Conservation (phyloP, 2,888 invertebrate species). For the Patella pellucida region DNA sequence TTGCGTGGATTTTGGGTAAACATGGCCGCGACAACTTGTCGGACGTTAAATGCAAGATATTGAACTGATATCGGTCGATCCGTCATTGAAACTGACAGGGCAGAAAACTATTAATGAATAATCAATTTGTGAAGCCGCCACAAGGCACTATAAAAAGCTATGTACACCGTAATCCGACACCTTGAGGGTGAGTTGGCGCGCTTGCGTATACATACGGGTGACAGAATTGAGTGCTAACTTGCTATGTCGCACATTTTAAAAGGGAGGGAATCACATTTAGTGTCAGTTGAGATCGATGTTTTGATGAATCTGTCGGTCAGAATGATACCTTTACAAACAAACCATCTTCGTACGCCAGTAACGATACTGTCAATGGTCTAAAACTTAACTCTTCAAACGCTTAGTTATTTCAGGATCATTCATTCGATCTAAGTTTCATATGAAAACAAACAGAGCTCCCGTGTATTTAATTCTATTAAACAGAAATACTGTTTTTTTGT, state of each 20-base stretch:
- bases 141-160: slow-evolving; percentile 1
- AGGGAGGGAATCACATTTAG: background rate
- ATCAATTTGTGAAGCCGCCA: slow-evolving; percentile 7
- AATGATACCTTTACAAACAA: background rate
- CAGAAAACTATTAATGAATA: slow-evolving; percentile 4
- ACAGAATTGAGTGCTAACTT: background rate
- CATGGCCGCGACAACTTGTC: slow-evolving; percentile 9
- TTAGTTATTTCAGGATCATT: no score
- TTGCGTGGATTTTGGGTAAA: slow-evolving; percentile 3
- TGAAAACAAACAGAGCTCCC: no score
- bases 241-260: slow-evolving; percentile 10
- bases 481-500: background rate
- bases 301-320: background rate
- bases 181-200: slow-evolving; percentile 7
- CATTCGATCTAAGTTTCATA: no score
- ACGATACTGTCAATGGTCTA: background rate
- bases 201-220: background rate
- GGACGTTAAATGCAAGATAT: slow-evolving; percentile 4
- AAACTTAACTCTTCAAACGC: no score
- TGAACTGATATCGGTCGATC: background rate
- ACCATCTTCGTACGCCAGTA: background rate
- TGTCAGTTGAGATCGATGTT: background rate
- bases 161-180: slow-evolving; percentile 5
- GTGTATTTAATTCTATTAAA: no score
- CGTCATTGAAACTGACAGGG: slow-evolving; percentile 2